These are phyloP conservation scores for Tachina fera DNA, from an alignment of 2,888 invertebrate genomes.

Conservation along the genomic window DNA sequence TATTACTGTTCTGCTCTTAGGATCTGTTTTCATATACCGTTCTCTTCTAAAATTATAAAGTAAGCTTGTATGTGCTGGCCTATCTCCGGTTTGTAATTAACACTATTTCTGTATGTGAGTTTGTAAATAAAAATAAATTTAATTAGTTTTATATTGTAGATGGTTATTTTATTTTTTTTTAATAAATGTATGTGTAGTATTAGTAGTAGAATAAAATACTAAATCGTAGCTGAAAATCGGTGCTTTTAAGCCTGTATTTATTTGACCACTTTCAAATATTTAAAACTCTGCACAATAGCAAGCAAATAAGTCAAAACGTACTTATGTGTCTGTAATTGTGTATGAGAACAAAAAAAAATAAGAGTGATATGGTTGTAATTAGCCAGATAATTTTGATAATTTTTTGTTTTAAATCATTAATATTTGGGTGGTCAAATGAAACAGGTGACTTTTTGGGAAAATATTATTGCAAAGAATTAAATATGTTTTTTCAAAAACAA, in stretches of 20 bases:
- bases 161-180: conserved; percentile 38
- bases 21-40: background rate
- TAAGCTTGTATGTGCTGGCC: background rate
- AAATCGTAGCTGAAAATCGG: conserved; percentile 84
- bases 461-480: conserved; percentile 69
- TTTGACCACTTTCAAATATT: conserved; percentile 76
- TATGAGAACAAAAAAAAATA: background rate
- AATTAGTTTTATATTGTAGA: conserved; percentile 69
- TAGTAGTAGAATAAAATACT: conserved; percentile 74
- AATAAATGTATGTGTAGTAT: conserved; percentile 74
- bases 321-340: background rate
- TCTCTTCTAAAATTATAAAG: background rate
- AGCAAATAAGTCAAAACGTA: background rate
- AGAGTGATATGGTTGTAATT: too few relatives aligned
- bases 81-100: background rate
- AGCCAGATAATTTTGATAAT: conserved; percentile 10
- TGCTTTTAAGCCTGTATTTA: conserved; percentile 83
- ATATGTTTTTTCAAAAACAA: conserved; percentile 68
- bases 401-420: conserved; percentile 16
- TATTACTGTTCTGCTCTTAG: too few relatives aligned
- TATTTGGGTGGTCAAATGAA: conserved; percentile 53
- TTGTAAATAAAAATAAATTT: conserved; percentile 48
- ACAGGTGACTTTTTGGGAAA: conserved; percentile 69
- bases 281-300: background rate
- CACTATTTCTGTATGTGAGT: background rate